phyloP scores from a whole-genome alignment of 2,797 vertebrate species.

The Margarornis squamiger region DNA sequence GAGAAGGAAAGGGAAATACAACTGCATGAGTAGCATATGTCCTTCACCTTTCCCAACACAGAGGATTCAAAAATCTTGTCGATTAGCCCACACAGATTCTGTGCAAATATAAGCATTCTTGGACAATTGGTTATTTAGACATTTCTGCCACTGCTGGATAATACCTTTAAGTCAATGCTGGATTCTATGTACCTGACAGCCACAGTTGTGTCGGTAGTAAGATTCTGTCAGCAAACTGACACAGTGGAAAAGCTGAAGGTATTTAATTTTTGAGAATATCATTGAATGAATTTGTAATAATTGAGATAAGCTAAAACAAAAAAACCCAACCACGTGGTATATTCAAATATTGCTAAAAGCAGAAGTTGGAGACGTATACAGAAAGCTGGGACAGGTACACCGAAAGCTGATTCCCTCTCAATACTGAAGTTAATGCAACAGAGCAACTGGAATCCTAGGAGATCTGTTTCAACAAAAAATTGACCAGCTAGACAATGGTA shows the following conservation, averaged over 20 bases:
- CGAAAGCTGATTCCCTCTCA: not conserved
- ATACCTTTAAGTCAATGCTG: not conserved
- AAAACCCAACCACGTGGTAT: not conserved
- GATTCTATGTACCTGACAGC: not conserved
- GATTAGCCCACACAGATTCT: not conserved
- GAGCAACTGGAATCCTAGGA: constrained; percentile 6
- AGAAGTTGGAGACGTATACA: not conserved
- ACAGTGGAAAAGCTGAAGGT: not conserved
- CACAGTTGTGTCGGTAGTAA: not conserved
- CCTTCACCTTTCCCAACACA: not conserved
- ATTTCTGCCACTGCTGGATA: not conserved
- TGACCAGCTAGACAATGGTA: not conserved
- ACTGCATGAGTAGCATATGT: not conserved
- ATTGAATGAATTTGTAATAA: not conserved
- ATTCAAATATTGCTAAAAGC: not conserved
- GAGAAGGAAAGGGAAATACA: not conserved
- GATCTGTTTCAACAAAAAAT: constrained; percentile 42
- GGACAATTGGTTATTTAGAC: not conserved
- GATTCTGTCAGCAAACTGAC: not conserved
- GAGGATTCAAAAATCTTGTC: not conserved
- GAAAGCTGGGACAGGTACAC: not conserved
- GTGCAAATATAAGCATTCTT: not conserved
- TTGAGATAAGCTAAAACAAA: not conserved
- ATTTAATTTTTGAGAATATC: not conserved
- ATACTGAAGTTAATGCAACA: constrained; percentile 1